These are phyloP conservation scores for Tetranychus urticae DNA, from an alignment of 1,140 invertebrate genomes.

Conservation along the genomic window DNA sequence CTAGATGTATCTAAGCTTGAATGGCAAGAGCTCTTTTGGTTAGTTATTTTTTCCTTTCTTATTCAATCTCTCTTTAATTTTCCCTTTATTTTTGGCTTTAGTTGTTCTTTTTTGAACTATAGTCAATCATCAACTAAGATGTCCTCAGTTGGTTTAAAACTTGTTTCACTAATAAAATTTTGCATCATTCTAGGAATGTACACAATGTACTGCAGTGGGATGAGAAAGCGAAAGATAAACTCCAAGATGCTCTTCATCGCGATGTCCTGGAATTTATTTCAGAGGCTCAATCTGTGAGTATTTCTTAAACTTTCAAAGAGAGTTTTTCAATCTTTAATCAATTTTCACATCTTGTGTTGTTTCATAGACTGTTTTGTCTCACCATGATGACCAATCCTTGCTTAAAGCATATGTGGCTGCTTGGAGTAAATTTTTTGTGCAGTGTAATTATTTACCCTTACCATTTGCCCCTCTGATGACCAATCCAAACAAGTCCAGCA, in stretches of 20 bases:
- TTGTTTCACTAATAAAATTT: too few relatives aligned
- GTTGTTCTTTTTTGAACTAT: too few relatives aligned
- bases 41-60: constrained; percentile 5
- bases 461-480: constrained; percentile 79
- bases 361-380: constrained; percentile 47
- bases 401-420: constrained; percentile 86
- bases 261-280: constrained; percentile 82
- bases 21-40: constrained; percentile 93
- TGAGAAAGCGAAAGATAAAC: constrained; percentile 54
- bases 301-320: not conserved
- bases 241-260: constrained; percentile 62
- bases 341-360: not conserved
- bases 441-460: constrained; percentile 84
- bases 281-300: not conserved
- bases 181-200: constrained; percentile 29
- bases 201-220: constrained; percentile 88
- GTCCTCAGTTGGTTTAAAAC: too few relatives aligned
- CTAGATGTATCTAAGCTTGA: constrained; percentile 73
- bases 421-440: constrained; percentile 92
- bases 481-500: constrained; percentile 26
- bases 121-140: too few relatives aligned
- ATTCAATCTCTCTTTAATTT: not conserved
- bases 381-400: constrained; percentile 77
- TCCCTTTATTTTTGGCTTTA: too few relatives aligned
- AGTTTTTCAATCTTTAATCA: not conserved